Conservation (phyloP, 2,888 invertebrate species). For the Cancer borealis region DNA sequence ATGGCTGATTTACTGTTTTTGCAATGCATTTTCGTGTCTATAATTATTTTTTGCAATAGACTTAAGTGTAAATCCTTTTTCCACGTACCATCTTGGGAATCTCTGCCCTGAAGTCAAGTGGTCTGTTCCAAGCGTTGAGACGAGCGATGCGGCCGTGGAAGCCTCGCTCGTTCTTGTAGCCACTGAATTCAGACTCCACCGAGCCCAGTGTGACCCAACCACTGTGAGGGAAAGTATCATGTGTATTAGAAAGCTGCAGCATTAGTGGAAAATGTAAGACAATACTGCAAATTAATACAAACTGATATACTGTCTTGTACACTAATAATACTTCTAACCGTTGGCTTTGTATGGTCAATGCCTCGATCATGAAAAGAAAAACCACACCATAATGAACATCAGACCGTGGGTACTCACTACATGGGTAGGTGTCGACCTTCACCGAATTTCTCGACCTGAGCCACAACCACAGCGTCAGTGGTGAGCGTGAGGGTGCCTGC, state of each 20-base stretch:
- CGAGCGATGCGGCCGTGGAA: constrained; percentile 97
- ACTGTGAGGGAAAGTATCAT: constrained; percentile 82
- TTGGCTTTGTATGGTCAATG: background rate
- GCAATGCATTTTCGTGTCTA: too few relatives aligned
- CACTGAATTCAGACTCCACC: constrained; percentile 90
- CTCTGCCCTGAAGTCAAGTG: constrained; percentile 93
- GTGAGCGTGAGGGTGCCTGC: constrained; percentile 92
- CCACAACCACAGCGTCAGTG: constrained; percentile 97
- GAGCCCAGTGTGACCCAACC: constrained; percentile 96
- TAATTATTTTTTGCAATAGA: too few relatives aligned
- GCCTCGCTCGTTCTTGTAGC: constrained; percentile 92
- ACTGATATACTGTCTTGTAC: background rate
- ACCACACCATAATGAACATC: background rate
- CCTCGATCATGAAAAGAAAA: background rate
- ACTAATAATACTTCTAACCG: background rate
- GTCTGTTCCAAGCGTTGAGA: constrained; percentile 95
- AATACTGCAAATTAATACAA: background rate
- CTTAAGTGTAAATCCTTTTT: too few relatives aligned
- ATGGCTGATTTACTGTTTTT: background rate
- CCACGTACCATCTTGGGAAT: constrained; percentile 90
- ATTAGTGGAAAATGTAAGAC: background rate
- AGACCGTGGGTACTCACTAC: constrained; percentile 84
- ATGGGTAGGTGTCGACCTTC: constrained; percentile 89
- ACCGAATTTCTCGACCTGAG: constrained; percentile 93
- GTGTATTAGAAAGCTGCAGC: constrained; percentile 14